These are phyloP conservation scores for Mixornis gularis DNA, from an alignment of 2,113 vertebrate genomes.

Conservation along the genomic window DNA sequence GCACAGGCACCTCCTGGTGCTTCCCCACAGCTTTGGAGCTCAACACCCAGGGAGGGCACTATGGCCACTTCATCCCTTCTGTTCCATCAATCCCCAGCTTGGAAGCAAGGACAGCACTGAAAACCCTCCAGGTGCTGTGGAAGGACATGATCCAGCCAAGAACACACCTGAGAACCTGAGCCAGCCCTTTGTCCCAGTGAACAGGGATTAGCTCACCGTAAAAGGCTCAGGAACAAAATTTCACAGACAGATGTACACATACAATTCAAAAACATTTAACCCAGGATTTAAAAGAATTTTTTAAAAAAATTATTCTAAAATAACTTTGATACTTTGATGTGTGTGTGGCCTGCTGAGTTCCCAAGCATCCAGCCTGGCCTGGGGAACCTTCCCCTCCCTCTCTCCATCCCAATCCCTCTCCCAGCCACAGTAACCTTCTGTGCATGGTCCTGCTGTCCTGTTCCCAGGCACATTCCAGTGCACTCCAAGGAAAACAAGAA, in stretches of 20 bases:
- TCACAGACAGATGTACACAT: fast-evolving
- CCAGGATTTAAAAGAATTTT: neutral
- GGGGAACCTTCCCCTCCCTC: neutral
- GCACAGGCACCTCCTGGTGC: neutral
- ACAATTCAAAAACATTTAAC: neutral
- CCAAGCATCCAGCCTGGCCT: neutral
- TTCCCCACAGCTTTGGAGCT: neutral
- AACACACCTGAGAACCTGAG: neutral
- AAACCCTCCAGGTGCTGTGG: neutral
- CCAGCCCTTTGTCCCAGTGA: neutral
- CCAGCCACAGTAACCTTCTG: fast-evolving
- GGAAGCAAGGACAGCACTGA: neutral
- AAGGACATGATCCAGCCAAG: neutral
- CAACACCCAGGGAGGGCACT: fast-evolving
- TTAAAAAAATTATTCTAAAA: neutral
- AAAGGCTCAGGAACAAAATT: neutral
- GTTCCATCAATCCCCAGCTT: neutral
- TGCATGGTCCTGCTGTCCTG: fast-evolving
- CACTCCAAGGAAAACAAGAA: neutral
- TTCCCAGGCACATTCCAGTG: neutral
- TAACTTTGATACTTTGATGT: neutral
- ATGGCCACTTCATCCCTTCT: neutral
- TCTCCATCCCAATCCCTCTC: neutral
- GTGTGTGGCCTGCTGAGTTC: neutral
- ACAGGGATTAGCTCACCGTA: neutral